Evolutionary conservation across 2,888 invertebrate species (phyloP).

Genomic region (Cosmorhoe ocellata): DNA sequence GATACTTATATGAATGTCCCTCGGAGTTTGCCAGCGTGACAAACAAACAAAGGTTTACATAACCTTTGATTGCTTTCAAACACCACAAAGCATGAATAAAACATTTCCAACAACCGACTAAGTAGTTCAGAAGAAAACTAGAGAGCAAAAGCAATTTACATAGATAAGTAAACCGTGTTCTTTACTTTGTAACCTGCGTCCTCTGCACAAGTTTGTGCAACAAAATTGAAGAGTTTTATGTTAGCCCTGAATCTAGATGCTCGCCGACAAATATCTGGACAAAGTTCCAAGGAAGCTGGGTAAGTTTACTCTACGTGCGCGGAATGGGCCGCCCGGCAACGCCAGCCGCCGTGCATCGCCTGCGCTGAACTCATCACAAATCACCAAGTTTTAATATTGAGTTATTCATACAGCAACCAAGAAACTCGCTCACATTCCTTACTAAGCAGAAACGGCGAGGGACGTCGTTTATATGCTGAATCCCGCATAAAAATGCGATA

Average conservation of each 20-base stretch:
- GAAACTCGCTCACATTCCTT: constrained; percentile 22
- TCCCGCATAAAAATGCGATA: constrained; percentile 34
- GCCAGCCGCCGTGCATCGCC: constrained; percentile 6
- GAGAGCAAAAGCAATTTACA: constrained; percentile 45
- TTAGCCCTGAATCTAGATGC: constrained; percentile 16
- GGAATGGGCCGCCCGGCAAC: constrained; percentile 28
- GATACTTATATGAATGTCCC: not conserved
- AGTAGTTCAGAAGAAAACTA: constrained; percentile 40
- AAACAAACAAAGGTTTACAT: constrained; percentile 22
- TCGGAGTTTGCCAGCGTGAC: no score
- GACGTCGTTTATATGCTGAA: constrained; percentile 34
- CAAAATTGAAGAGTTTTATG: constrained; percentile 39
- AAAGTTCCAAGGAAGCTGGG: constrained; percentile 38
- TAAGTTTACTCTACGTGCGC: constrained; percentile 43
- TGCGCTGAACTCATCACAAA: constrained; percentile 44
- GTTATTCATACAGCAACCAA: constrained; percentile 39
- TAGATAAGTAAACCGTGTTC: constrained; percentile 42
- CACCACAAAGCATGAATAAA: constrained; percentile 41
- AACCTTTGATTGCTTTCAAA: constrained; percentile 29
- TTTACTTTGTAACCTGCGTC: constrained; percentile 44
- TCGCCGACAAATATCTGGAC: constrained; percentile 42
- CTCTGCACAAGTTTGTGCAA: constrained; percentile 38
- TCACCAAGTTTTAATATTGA: constrained; percentile 51
- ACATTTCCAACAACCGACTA: constrained; percentile 34
- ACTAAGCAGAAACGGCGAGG: constrained; percentile 31